Base-by-base conservation (phyloP, 2,888 invertebrate species). In the Elgonia sp. region DNA sequence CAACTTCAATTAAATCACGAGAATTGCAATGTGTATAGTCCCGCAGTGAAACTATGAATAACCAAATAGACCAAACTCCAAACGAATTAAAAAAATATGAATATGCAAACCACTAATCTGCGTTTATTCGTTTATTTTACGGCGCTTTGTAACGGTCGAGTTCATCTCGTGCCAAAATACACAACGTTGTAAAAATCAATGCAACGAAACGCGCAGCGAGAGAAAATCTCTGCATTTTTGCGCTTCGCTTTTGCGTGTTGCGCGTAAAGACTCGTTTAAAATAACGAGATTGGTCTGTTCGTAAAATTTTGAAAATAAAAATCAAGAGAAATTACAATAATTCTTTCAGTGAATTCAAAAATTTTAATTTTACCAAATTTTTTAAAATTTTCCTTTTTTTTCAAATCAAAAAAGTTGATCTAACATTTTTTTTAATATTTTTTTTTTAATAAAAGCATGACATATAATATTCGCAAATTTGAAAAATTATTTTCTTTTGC, bases 21-120 rank as follows among this genome's bases (percentile, higher is more conserved):
- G 40, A 39, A 73, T 29, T n/a, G 16, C 20, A 8, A 21, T 57
- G 57, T 20, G 60, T 21, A 37, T 46, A 29, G 40, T 42, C 53
- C 7, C 21, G 42, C 6, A 7, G 29, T 29, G 16, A 62, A 46
- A 70, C 46, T 70, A 55, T 81, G 81, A 81, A 72, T 81, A 81
- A 40, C 16, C 53, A 63, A 60, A 39, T 72, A 63, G 18, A 53
- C 6, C 40, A 16, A 14, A 18, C 39, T 9, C 18, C 14, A 40
- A 76, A 29, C 50, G 62, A 76, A 84, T 83, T 84, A 29, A 57
- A 76, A 63, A 80, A 80, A 75, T 75, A 73, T 82, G 73, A 82
- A 73, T 75, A 83, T 75, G 29, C 62, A 81, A 67, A 53, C 20
- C 57, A 50, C 42, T 75, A 57, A 83, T 57, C 37, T 20, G 42